Evolutionary conservation across 2,888 invertebrate species (phyloP).

Genomic region (Pteria penguin): DNA sequence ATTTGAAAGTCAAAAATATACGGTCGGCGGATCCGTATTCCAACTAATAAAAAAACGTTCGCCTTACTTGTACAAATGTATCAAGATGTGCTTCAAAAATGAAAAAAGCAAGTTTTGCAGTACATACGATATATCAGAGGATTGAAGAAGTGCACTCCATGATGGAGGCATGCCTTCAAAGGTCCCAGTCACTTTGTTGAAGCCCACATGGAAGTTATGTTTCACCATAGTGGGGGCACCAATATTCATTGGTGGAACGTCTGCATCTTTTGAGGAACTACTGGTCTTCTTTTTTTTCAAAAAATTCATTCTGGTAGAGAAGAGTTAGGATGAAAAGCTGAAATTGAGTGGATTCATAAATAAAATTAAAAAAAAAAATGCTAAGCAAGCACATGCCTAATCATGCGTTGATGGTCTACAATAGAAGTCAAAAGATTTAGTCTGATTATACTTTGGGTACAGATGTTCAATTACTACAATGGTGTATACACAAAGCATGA

Average conservation of each 20-base stretch:
- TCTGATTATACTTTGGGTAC: too few relatives aligned
- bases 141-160: constrained; percentile 83
- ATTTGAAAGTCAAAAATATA: too few relatives aligned
- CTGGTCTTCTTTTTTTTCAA: constrained; percentile 26
- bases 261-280: constrained; percentile 20
- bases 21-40: too few relatives aligned
- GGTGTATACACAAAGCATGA: too few relatives aligned
- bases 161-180: constrained; percentile 89
- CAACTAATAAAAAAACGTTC: too few relatives aligned
- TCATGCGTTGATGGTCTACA: too few relatives aligned
- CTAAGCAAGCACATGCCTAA: too few relatives aligned
- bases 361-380: too few relatives aligned
- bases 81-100: too few relatives aligned
- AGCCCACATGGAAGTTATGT: constrained; percentile 92
- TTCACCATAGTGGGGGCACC: constrained; percentile 92
- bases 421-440: too few relatives aligned
- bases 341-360: constrained; percentile 3
- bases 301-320: constrained; percentile 23
- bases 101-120: not conserved
- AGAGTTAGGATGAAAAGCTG: constrained; percentile 9
- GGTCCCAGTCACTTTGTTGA: constrained; percentile 89
- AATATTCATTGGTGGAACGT: constrained; percentile 82
- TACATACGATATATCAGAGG: constrained; percentile 86
- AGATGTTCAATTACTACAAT: too few relatives aligned
- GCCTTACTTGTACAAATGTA: too few relatives aligned